Evolutionary conservation across 2,797 vertebrate genomes (phyloP), one percentile per base, ranked within the genome.

Genomic region (Cossypha heuglini): DNA sequence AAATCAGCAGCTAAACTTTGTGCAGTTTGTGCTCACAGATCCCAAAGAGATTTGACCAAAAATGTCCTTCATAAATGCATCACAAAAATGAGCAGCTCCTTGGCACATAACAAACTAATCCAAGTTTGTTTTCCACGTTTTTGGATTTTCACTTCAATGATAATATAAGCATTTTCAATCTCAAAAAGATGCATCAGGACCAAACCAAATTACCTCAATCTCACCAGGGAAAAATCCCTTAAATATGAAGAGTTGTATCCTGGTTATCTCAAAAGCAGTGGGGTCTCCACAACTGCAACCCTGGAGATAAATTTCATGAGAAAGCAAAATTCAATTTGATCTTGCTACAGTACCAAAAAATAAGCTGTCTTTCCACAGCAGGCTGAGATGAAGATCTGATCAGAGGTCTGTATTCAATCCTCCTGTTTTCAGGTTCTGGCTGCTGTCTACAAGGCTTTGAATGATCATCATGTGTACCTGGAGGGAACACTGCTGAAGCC

Each of bases 401-500:
- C 33, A 90, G 54, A 62, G 14, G 5, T 87, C 52, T 87, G 26
- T 40, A 48, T 80, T 93, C 73, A 69, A 16, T 29, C 19, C 40
- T 17, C 40, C 28, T 79, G 24, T 76, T 83, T 79, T 84, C 84
- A 99, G 99, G 99, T 99, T 57, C 98, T 99, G 77, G 99, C 99
- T 91, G 98, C 99, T 59, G 98, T 99, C 67, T 99, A 99, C 97
- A 99, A 99, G 97, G 99, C 99, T 63, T 97, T 99, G 88, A 99
- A 98, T 42, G 99, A 99, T 55, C 99, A 99, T 86, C 99, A 99
- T 1, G 99, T 99, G 55, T 99, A 99, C 96, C 97, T 99, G 96
- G 99, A 99, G 92, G 99, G 99, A 35, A 99, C 99, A 18, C 97
- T 99, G 93, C 97, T 99, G 91, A 99, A 99, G 96, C 99, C 99